Evolutionary conservation across 1,140 invertebrate species (phyloP), one percentile per base, ranked within the genome.

Genomic region (Hestina assimilis): DNA sequence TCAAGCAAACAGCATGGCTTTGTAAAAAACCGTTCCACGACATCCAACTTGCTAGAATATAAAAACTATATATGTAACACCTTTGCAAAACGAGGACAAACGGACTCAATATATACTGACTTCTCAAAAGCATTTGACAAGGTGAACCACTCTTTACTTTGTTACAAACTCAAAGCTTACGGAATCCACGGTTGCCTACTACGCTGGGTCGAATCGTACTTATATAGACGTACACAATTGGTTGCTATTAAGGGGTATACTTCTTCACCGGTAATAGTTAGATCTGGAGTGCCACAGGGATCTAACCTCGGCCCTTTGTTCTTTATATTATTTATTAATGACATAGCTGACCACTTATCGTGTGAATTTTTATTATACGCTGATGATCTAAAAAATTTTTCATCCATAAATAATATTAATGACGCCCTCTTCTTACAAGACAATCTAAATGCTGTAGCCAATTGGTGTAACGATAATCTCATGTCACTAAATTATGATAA

Each of bases 101-200:
- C 38, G 7, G 51, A 43, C n/a, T 26, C 50, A 14, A 42, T 42
- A 11, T 53, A 53, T n/a, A 42, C 50, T n/a, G n/a, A n/a, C n/a
- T n/a, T n/a, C n/a, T n/a, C n/a, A n/a, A n/a, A n/a, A n/a, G n/a
- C n/a, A n/a, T n/a, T n/a, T n/a, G n/a, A n/a, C n/a, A n/a, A n/a
- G n/a, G n/a, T 8, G 35, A 41, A 7, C 29, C 38, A 40, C 8
- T 8, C 8, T 9, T 4, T 31, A 2, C 9, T 31, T 3, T 31
- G 29, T 12, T 9, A 15, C 14, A 35, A 35, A 35, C 31, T 35
- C n/a, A 11, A 35, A 14, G n/a, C 31, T 35, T 35, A 35, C 14
- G 31, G 11, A 15, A 35, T 35, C 6, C 14, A 11, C 14, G 31
- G 31, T 9, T 12, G 14, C n/a, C 31, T 35, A 6, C n/a, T 35